A percentile compares a stretch with the other conserved stretches of the same genome.
Evolutionary conservation across 2,797 vertebrate genomes (phyloP).

Genomic region (Pseudochromis fuscus): DNA sequence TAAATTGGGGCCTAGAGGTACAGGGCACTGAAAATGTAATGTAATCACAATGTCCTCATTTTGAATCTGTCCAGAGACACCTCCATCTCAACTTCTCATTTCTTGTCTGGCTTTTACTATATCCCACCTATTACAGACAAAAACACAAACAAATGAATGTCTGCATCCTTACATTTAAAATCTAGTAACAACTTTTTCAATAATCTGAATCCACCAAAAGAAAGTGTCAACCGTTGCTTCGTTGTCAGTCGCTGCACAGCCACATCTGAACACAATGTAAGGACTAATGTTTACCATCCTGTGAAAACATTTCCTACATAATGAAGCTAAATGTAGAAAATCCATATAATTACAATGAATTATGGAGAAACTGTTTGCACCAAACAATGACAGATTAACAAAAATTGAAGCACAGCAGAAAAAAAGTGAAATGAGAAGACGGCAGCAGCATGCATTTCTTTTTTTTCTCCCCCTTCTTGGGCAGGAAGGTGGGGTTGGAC

Average conservation of each 20-base stretch:
- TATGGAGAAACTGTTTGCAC: slow-evolving; percentile 22
- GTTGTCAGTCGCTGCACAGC: slow-evolving; percentile 1
- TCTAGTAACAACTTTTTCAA: background rate
- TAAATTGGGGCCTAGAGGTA: background rate
- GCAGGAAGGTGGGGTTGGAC: slow-evolving; percentile 73
- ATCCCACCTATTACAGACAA: background rate
- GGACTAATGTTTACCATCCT: slow-evolving; percentile 18
- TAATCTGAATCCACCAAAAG: slow-evolving; percentile 8
- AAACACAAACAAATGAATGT: background rate
- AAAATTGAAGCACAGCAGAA: slow-evolving; percentile 36
- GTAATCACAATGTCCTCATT: slow-evolving; percentile 2
- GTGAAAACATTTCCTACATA: slow-evolving; percentile 19
- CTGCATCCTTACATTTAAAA: background rate
- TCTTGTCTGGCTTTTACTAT: background rate
- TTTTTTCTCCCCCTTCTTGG: slow-evolving; percentile 21
- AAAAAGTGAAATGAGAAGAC: slow-evolving; percentile 52
- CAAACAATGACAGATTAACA: slow-evolving; percentile 40
- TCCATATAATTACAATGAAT: slow-evolving; percentile 25
- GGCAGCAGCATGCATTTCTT: slow-evolving; percentile 44
- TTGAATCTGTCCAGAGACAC: background rate
- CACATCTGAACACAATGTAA: slow-evolving; percentile 21
- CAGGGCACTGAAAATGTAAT: background rate
- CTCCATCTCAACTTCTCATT: background rate
- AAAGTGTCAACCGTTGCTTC: slow-evolving; percentile 12
- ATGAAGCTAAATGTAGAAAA: slow-evolving; percentile 43